phyloP scores from a whole-genome alignment of 1,140 invertebrate species.

The Sipha flava region DNA sequence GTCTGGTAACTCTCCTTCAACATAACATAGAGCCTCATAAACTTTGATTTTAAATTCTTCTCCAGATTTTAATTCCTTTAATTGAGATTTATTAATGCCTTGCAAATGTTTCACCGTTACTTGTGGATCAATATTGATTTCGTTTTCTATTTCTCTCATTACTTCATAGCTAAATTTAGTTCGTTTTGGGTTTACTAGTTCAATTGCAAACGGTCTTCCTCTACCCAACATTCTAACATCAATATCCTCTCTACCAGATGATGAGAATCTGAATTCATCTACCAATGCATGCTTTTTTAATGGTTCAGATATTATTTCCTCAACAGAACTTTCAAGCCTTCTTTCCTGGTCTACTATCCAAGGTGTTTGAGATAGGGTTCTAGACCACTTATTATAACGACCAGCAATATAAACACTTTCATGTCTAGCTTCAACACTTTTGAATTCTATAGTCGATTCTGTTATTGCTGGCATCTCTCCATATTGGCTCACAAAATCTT shows the following conservation, averaged over 20 bases:
- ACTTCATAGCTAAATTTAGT: constrained; percentile 49
- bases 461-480: constrained; percentile 27
- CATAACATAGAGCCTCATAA: constrained; percentile 69
- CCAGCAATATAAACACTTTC: constrained; percentile 46
- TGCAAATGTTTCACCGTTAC: constrained; percentile 56
- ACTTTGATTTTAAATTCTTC: constrained; percentile 78
- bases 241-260: constrained; percentile 90
- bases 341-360: constrained; percentile 80
- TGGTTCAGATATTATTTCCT: constrained; percentile 72
- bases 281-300: constrained; percentile 50
- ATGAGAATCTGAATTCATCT: constrained; percentile 61
- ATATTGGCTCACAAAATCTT: constrained; percentile 22
- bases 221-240: constrained; percentile 80
- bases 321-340: constrained; percentile 75
- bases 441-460: constrained; percentile 17
- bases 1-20: constrained; percentile 45
- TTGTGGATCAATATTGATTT: constrained; percentile 53
- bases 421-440: constrained; percentile 34
- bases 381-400: constrained; percentile 79
- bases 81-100: constrained; percentile 46
- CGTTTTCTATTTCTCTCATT: constrained; percentile 50
- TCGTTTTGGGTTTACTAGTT: constrained; percentile 61
- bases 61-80: constrained; percentile 71
- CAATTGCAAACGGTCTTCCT: constrained; percentile 78
- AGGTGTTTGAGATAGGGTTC: constrained; percentile 83